Percentiles rank a stretch among this genome's conserved stretches.
phyloP scores from a whole-genome alignment of 2,113 vertebrate species.

The Amphiprion ocellaris region DNA sequence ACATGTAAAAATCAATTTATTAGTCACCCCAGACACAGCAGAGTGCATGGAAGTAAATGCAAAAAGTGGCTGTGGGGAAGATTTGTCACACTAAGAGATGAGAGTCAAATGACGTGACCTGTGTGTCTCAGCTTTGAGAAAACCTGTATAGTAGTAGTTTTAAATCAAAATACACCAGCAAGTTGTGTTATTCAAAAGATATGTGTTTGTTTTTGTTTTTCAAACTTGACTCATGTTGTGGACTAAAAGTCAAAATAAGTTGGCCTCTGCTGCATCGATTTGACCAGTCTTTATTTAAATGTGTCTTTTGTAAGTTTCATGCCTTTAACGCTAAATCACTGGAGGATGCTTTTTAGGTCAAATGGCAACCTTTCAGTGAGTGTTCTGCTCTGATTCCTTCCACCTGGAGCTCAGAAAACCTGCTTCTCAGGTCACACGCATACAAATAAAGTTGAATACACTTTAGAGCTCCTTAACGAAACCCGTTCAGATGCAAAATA shows the following conservation, averaged over 20 bases:
- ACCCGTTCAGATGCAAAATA: conserved; percentile 46
- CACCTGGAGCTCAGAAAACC: not conserved
- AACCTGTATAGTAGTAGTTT: not conserved
- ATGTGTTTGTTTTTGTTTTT: not conserved
- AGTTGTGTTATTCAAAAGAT: not conserved
- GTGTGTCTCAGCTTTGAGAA: not conserved
- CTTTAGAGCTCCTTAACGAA: conserved; percentile 38
- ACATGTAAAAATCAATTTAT: conserved; percentile 1
- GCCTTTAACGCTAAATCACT: not conserved
- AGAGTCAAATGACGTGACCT: rapidly evolving
- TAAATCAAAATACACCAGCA: not conserved
- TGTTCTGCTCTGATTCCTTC: not conserved
- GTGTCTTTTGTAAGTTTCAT: not conserved
- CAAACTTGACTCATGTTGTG: not conserved
- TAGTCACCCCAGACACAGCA: not conserved
- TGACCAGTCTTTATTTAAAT: not conserved
- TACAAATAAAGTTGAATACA: conserved; percentile 24
- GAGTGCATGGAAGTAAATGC: not conserved
- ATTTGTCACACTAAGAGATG: too few relatives aligned
- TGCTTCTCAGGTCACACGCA: not conserved
- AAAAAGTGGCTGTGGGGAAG: not conserved
- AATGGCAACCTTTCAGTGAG: not conserved
- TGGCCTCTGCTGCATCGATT: not conserved
- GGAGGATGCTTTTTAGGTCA: not conserved
- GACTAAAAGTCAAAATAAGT: not conserved